phyloP scores from a whole-genome alignment of 2,888 invertebrate species.

The Nebria brevicollis region DNA sequence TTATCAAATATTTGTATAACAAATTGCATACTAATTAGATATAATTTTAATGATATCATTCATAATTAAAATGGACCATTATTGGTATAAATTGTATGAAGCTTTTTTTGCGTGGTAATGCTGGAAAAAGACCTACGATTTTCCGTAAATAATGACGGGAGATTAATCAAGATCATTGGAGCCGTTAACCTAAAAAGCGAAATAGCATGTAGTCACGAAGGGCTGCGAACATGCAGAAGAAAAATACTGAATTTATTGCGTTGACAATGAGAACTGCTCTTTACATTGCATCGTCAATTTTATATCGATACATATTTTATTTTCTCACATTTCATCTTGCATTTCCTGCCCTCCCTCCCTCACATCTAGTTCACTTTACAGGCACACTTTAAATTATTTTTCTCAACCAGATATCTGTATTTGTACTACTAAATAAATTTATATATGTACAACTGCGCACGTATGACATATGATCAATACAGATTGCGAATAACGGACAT shows the following conservation, averaged over 20 bases:
- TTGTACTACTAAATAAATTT: no score
- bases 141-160: slow-evolving; percentile 32
- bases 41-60: not conserved
- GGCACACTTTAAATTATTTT: not conserved
- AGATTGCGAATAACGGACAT: no score
- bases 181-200: slow-evolving; percentile 32
- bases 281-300: not conserved
- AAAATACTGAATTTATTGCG: slow-evolving; percentile 13
- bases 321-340: not conserved
- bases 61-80: not conserved
- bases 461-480: no score
- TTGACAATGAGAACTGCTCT: not conserved
- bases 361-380: not conserved
- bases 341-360: not conserved
- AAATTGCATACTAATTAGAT: not conserved
- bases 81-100: not conserved
- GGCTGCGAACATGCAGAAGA: slow-evolving; percentile 14
- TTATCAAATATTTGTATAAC: not conserved
- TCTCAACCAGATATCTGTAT: not conserved
- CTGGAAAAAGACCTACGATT: slow-evolving; percentile 3
- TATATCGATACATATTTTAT: not conserved
- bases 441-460: no score
- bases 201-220: slow-evolving; percentile 28
- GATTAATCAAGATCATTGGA: slow-evolving; percentile 30
- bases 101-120: slow-evolving; percentile 3